Evolutionary conservation across 2,113 vertebrate genomes (phyloP).

Genomic region (Carassius auratus): DNA sequence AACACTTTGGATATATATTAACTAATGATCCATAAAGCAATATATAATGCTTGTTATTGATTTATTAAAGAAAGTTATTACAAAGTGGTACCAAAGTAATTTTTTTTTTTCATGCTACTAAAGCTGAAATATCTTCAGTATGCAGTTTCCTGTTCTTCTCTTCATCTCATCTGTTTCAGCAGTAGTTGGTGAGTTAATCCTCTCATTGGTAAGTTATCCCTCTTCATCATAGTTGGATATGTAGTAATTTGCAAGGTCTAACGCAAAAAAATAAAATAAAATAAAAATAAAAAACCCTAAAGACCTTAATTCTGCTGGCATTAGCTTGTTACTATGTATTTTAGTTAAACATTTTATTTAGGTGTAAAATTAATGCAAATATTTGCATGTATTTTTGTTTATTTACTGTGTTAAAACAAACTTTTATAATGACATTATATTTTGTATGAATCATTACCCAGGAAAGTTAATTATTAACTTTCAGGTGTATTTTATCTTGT

Average conservation of each 20-base stretch:
- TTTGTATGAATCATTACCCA: background rate
- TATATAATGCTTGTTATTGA: no score
- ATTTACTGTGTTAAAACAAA: background rate
- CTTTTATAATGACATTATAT: background rate
- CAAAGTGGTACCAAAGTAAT: background rate
- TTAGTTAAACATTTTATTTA: background rate
- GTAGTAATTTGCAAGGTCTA: background rate
- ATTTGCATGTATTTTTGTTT: background rate
- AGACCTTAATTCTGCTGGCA: background rate
- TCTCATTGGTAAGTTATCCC: background rate
- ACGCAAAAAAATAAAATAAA: background rate
- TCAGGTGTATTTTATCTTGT: background rate
- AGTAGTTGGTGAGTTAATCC: slow-evolving; percentile 12
- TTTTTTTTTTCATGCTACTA: background rate
- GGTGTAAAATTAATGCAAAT: background rate
- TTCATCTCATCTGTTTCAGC: slow-evolving; percentile 17
- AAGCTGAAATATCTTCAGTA: background rate
- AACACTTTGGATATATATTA: no score
- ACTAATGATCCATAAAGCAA: no score
- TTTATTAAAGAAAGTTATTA: no score
- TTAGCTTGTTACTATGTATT: background rate
- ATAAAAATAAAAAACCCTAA: background rate
- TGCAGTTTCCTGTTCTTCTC: background rate
- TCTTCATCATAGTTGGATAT: background rate
- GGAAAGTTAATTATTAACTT: background rate